phyloP scores from a whole-genome alignment of 2,797 vertebrate genomes.

The Rousettus madagascariensis region DNA sequence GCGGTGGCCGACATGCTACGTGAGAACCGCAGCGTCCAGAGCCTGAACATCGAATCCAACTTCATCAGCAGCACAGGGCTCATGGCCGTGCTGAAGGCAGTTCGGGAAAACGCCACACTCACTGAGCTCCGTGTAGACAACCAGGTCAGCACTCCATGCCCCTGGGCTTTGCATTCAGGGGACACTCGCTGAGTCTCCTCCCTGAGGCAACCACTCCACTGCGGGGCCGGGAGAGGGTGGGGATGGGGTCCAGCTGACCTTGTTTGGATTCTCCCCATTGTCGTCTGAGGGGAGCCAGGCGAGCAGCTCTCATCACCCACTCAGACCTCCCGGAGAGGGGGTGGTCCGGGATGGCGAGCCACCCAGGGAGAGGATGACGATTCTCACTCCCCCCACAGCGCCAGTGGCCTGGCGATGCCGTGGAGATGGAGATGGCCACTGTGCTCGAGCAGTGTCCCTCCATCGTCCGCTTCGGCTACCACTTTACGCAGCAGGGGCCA shows the following conservation, averaged over 20 bases:
- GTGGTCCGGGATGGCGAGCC: neutral
- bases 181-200: neutral
- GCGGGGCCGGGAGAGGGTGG: no score
- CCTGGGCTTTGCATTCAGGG: neutral
- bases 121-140: conserved; percentile 95
- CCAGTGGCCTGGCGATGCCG: conserved; percentile 92
- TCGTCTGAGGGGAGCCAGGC: neutral
- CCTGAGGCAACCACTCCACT: neutral
- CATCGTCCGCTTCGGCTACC: conserved; percentile 94
- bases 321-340: neutral
- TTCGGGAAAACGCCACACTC: conserved; percentile 89
- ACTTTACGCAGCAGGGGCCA: conserved; percentile 96
- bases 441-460: conserved; percentile 95
- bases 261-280: neutral
- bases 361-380: neutral
- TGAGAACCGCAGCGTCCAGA: conserved; percentile 92
- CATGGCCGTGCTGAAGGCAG: conserved; percentile 91
- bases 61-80: conserved; percentile 95
- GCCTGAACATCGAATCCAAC: conserved; percentile 97
- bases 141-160: conserved; percentile 86
- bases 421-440: conserved; percentile 97
- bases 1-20: conserved; percentile 95
- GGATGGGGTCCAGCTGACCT: neutral
- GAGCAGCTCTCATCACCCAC: neutral
- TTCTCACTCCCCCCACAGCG: conserved; percentile 82